phyloP scores from a whole-genome alignment of 2,113 vertebrate species.

The Actenoides lindsayi region DNA sequence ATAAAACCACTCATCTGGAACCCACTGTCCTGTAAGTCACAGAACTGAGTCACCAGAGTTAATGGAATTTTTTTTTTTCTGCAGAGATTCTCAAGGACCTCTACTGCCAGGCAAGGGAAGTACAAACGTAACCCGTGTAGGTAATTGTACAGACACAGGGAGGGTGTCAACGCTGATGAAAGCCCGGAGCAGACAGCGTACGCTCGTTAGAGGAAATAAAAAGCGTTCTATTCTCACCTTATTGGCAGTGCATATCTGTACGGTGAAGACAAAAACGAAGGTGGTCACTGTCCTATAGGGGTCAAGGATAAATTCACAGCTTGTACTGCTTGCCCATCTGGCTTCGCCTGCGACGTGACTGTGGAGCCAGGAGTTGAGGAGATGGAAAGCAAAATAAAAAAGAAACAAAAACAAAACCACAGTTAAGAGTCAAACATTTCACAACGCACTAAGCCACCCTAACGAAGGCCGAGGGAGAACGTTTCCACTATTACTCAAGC shows the following conservation, averaged over 20 bases:
- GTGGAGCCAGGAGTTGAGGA: conserved; percentile 21
- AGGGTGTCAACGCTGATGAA: background rate
- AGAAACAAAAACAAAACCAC: conserved; percentile 36
- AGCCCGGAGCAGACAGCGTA: background rate
- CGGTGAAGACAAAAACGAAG: background rate
- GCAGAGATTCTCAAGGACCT: conserved; percentile 58
- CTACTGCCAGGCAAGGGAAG: conserved; percentile 50
- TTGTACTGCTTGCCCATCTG: conserved; percentile 47
- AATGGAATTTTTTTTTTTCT: background rate
- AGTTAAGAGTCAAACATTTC: conserved; percentile 35
- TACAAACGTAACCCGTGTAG: background rate
- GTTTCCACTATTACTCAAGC: conserved; percentile 18
- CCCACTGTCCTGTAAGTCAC: conserved; percentile 4
- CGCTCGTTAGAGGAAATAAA: background rate
- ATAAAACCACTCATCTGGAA: conserved; percentile 11
- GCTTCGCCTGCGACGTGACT: conserved; percentile 44
- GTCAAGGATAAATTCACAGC: conserved; percentile 53
- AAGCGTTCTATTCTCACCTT: conserved; percentile 68
- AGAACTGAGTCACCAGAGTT: background rate
- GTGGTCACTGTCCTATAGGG: background rate
- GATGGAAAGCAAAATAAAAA: conserved; percentile 51
- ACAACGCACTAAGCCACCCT: background rate
- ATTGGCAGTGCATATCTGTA: conserved; percentile 41
- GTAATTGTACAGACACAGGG: background rate
- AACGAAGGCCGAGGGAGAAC: background rate